phyloP scores from a whole-genome alignment of 2,113 vertebrate species.

The Zapus hudsonius region DNA sequence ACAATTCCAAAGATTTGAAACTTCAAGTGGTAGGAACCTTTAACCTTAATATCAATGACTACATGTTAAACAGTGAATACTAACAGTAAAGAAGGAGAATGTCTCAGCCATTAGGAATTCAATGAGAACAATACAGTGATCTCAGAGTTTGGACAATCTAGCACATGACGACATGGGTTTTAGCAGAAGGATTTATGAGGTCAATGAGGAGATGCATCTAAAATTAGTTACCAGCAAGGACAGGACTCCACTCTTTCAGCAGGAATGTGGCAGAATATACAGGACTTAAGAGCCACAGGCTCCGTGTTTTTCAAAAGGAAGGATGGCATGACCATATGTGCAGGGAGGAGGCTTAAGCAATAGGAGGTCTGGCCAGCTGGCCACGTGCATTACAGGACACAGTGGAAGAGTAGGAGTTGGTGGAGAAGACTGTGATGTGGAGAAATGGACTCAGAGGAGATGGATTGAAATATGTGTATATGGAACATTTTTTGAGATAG shows the following conservation, averaged over 20 bases:
- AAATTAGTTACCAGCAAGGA: not conserved
- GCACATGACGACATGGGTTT: not conserved
- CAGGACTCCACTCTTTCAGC: no score
- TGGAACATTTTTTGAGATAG: no score
- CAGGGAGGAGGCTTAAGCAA: not conserved
- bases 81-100: not conserved
- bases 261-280: not conserved
- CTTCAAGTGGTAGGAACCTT: not conserved
- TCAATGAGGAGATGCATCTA: not conserved
- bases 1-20: not conserved
- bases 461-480: not conserved
- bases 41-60: not conserved
- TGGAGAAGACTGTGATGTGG: not conserved
- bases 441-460: not conserved
- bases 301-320: no score
- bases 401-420: not conserved
- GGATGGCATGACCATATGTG: no score
- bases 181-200: not conserved
- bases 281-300: not conserved
- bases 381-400: not conserved
- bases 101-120: not conserved
- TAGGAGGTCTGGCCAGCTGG: not conserved
- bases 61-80: not conserved
- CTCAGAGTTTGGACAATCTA: not conserved
- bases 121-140: not conserved